phyloP scores from a whole-genome alignment of 2,797 vertebrate genomes.

The Gadopsis marmoratus region DNA sequence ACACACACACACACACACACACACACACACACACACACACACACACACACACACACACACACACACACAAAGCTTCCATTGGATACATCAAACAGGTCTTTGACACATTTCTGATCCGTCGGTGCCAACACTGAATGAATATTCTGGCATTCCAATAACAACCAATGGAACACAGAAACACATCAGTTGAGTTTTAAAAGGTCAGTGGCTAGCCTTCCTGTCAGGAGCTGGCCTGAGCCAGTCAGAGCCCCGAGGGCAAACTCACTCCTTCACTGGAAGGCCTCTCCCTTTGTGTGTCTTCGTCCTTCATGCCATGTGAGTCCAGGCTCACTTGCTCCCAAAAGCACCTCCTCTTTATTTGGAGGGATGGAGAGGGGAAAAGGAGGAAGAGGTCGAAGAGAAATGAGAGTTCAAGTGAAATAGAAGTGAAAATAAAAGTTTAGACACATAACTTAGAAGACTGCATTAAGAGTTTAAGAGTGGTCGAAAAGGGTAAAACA shows the following conservation, averaged over 20 bases:
- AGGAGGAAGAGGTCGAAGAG: no score
- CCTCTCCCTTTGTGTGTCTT: constrained; percentile 60
- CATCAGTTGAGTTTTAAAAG: constrained; percentile 38
- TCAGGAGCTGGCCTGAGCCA: constrained; percentile 37
- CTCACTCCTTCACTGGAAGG: constrained; percentile 59
- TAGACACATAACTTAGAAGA: background rate
- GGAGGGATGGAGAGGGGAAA: constrained; percentile 6
- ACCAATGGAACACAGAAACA: background rate
- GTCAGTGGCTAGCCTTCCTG: constrained; percentile 59
- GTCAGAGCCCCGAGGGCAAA: constrained; percentile 60
- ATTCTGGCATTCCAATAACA: constrained; percentile 19
- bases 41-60: constrained; percentile 17
- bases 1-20: constrained; percentile 26
- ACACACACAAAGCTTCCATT: constrained; percentile 4
- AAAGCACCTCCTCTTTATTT: constrained; percentile 18
- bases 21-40: constrained; percentile 3
- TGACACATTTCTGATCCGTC: constrained; percentile 32
- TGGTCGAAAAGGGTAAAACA: background rate
- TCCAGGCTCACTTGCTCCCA: constrained; percentile 48
- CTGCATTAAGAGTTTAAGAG: background rate
- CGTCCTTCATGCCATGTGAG: constrained; percentile 75
- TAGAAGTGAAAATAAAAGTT: constrained; percentile 9
- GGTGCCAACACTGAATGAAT: constrained; percentile 11
- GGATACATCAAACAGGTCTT: background rate
- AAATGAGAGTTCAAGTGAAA: background rate